Evolutionary conservation across 2,888 invertebrate species (phyloP).

Genomic region (Conus canariensis): DNA sequence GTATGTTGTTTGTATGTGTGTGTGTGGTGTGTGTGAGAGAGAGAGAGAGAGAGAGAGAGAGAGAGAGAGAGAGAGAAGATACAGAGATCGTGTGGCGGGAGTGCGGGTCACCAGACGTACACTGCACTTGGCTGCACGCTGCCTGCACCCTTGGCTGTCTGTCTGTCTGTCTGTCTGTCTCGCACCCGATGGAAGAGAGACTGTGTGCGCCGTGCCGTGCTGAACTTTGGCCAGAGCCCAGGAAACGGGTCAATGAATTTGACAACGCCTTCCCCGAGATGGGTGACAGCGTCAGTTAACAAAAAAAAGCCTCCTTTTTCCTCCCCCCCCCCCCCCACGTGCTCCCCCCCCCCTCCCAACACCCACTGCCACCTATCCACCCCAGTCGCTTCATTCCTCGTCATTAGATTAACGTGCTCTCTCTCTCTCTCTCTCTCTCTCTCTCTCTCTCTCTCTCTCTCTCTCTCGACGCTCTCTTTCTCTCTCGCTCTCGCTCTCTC

Average conservation of each 20-base stretch:
- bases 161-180: conserved; percentile 44
- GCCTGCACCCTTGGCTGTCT: conserved; percentile 47
- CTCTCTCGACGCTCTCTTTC: no score
- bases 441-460: no score
- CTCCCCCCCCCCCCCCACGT: conserved; percentile 78
- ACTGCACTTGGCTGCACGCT: conserved; percentile 24
- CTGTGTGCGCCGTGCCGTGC: no score
- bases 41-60: no score
- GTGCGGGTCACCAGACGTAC: not conserved
- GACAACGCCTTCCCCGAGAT: conserved; percentile 74
- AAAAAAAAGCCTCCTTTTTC: conserved; percentile 73
- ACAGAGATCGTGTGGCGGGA: not conserved
- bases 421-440: no score
- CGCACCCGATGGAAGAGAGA: conserved; percentile 73
- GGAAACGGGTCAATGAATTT: conserved; percentile 68
- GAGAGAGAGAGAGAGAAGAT: no score
- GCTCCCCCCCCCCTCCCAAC: no score
- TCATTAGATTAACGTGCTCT: no score
- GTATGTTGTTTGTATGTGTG: not conserved
- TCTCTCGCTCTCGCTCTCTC: no score
- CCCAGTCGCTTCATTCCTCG: no score
- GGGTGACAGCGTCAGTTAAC: conserved; percentile 72
- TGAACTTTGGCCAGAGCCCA: conserved; percentile 65
- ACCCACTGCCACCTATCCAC: no score
- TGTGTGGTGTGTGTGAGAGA: not conserved